These are phyloP conservation scores for Cervus canadensis DNA, from an alignment of 2,113 vertebrate species.

Conservation along the genomic window DNA sequence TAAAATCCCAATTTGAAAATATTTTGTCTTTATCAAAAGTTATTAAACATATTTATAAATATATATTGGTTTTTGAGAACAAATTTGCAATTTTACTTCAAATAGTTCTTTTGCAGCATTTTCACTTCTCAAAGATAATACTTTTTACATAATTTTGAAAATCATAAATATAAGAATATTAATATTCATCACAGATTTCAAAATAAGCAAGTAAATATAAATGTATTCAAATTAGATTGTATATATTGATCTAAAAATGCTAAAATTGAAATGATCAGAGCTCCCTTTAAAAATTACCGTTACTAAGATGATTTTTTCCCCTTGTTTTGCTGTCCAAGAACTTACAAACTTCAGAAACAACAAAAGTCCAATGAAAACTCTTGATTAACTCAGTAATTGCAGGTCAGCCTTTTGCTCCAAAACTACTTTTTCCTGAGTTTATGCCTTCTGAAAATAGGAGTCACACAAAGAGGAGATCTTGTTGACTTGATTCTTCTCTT, in stretches of 20 bases:
- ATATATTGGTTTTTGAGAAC: not conserved
- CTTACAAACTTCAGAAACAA: not conserved
- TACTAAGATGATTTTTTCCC: conserved; percentile 6
- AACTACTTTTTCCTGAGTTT: not conserved
- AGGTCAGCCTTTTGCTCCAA: not conserved
- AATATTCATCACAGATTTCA: not conserved
- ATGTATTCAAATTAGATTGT: not conserved
- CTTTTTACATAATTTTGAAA: not conserved
- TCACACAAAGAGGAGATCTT: not conserved
- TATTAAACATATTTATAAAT: not conserved
- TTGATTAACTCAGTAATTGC: not conserved
- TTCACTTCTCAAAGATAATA: not conserved
- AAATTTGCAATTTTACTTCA: not conserved
- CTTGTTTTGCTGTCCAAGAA: not conserved
- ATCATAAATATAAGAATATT: not conserved
- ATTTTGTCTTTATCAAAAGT: not conserved
- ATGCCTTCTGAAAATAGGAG: not conserved
- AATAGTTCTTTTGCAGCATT: not conserved
- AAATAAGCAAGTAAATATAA: not conserved
- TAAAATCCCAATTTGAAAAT: not conserved
- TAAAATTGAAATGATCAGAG: not conserved
- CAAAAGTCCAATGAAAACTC: not conserved
- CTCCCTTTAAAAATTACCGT: not conserved
- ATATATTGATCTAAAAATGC: not conserved
- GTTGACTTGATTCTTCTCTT: not conserved